Base-by-base conservation (phyloP, 2,797 vertebrate genomes). In the Alca torda region DNA sequence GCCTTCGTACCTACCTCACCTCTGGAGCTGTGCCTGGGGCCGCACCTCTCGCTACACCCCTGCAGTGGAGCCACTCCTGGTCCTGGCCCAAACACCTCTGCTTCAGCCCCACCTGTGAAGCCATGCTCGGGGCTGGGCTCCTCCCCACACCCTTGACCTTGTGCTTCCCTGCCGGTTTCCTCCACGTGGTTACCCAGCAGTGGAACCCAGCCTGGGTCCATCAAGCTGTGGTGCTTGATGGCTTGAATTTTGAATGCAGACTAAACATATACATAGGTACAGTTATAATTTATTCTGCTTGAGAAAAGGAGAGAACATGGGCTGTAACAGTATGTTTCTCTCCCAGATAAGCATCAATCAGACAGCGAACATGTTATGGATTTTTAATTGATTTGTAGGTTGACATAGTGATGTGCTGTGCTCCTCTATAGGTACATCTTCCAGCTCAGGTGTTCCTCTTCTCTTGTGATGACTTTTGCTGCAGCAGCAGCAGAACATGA, bases 111-210 rank as follows among this genome's bases (percentile, higher is more conserved):
- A 35, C 76, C 82, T 61, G 73, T 23, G 46, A 39, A 80, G 56
- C 51, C 6, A 0, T n/a, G 30, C 51, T 35, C 13, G 0, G 0
- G 23, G 28, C 69, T 31, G 73, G 35, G 18, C 46, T 91, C 28
- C 68, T 90, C 60, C 60, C 51, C 17, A 28, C 20, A 33, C 35
- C 61, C 45, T 37, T 19, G 13, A 23, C 41, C 45, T 41, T 33
- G 15, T 45, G 65, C 63, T 90, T 92, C 57, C n/a, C 48, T 57
- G 35, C 4, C 0, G 1, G 9, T 37, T 78, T 70, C 76, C 61
- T n/a, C 69, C 37, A 7, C 4, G 1, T 2, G 0, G 67, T 82
- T 53, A 37, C 48, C 61, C 61, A 43, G 46, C 35, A 20, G 10
- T 24, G 70, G 26, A 84, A 37, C 33, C 18, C 59, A 51, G 43